These are phyloP conservation scores for Hylaea fasciaria DNA, from an alignment of 2,888 invertebrate species.

Conservation along the genomic window DNA sequence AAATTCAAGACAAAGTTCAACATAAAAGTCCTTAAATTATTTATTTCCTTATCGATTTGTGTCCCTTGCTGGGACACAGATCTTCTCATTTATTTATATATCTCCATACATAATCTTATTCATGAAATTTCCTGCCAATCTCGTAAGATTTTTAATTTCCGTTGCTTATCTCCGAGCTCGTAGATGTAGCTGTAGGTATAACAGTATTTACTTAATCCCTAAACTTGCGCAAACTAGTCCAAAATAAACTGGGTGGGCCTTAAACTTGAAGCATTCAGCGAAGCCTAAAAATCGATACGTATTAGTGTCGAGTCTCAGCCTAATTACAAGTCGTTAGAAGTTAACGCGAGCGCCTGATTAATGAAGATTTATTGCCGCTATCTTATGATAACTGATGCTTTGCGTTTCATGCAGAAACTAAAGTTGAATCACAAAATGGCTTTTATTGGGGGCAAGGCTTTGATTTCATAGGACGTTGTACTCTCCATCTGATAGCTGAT, in stretches of 20 bases:
- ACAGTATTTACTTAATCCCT: slow-evolving; percentile 24
- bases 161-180: neutral
- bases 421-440: slow-evolving; percentile 26
- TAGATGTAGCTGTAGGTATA: slow-evolving; percentile 1
- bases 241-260: slow-evolving; percentile 29
- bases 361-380: slow-evolving; percentile 65
- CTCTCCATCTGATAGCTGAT: neutral
- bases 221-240: slow-evolving; percentile 16
- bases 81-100: too few species aligned
- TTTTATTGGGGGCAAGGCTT: slow-evolving; percentile 27
- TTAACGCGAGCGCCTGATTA: slow-evolving; percentile 63
- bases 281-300: slow-evolving; percentile 42
- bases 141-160: slow-evolving; percentile 15
- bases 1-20: too few species aligned
- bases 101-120: neutral
- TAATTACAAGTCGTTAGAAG: slow-evolving; percentile 71
- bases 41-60: too few species aligned
- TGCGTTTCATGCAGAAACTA: slow-evolving; percentile 42
- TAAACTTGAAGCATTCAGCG: slow-evolving; percentile 27
- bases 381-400: slow-evolving; percentile 58
- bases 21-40: too few species aligned
- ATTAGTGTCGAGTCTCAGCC: slow-evolving; percentile 50
- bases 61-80: too few species aligned
- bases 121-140: neutral
- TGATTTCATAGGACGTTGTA: slow-evolving; percentile 15